phyloP scores from a whole-genome alignment of 2,797 vertebrate genomes.

The Linurgus olivaceus region DNA sequence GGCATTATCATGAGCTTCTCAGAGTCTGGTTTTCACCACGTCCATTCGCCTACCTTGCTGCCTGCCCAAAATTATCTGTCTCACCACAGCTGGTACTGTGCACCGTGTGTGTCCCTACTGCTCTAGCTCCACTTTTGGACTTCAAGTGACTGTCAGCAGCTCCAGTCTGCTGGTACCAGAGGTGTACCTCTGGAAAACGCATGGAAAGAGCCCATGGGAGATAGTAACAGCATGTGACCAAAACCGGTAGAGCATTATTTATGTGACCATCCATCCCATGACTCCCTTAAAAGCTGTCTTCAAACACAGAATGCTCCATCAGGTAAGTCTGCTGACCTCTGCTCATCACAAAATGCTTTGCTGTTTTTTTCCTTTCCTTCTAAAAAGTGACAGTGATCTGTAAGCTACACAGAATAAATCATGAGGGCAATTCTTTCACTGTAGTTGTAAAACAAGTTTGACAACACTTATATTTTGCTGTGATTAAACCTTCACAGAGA shows the following conservation, averaged over 20 bases:
- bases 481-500: neutral
- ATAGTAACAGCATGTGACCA: accelerated
- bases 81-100: neutral
- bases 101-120: accelerated
- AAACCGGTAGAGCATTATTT: neutral
- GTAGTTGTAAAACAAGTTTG: conserved; percentile 1
- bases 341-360: neutral
- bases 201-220: neutral
- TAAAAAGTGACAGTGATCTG: neutral
- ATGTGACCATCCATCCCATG: neutral
- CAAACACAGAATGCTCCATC: neutral
- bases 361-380: neutral
- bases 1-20: neutral
- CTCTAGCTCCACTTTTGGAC: neutral
- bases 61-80: neutral
- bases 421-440: neutral
- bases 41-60: neutral
- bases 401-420: neutral
- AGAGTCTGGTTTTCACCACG: neutral
- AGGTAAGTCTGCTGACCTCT: neutral
- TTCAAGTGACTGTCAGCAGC: neutral
- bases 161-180: accelerated
- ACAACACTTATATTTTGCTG: neutral
- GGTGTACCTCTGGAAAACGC: neutral
- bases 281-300: neutral